Conservation (phyloP, 2,888 invertebrate genomes). For the Dascillus cervinus region DNA sequence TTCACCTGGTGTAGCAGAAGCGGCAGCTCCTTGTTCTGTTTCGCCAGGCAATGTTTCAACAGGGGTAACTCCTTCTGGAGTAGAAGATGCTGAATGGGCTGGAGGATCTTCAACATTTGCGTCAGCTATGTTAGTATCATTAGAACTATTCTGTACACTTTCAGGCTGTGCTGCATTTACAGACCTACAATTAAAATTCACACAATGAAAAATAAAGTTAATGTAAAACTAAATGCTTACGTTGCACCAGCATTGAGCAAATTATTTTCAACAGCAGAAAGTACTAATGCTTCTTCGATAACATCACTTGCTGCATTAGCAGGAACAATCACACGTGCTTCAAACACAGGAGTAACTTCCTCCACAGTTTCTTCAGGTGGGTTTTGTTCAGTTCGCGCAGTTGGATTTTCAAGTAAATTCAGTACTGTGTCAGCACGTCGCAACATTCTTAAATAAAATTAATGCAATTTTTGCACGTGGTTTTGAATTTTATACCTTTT, state of each 20-base stretch:
- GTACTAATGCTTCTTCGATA: conserved; percentile 31
- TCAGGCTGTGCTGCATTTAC: conserved; percentile 6
- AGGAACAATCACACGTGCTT: conserved; percentile 39
- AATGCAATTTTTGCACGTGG: background rate
- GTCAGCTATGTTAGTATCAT: conserved; percentile 3
- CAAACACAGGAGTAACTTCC: conserved; percentile 41
- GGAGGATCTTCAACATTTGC: conserved; percentile 18
- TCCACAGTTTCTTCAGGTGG: conserved; percentile 35
- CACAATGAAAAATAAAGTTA: conserved; percentile 1
- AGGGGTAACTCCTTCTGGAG: conserved; percentile 28
- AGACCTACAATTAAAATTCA: conserved; percentile 5
- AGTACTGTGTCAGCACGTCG: conserved; percentile 43
- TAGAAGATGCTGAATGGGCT: conserved; percentile 25
- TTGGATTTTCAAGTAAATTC: conserved; percentile 41
- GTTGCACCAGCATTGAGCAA: conserved; percentile 26
- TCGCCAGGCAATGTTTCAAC: conserved; percentile 12
- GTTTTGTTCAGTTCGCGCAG: conserved; percentile 25
- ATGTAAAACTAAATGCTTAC: conserved; percentile 19
- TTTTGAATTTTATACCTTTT: conserved; percentile 28
- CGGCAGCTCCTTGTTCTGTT: conserved; percentile 6
- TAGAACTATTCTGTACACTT: conserved; percentile 2
- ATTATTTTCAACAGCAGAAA: conserved; percentile 33
- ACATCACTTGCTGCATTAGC: conserved; percentile 24
- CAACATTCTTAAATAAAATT: conserved; percentile 37
- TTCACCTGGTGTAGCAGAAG: conserved; percentile 6